Conservation (phyloP, 2,888 invertebrate genomes). For the Eilema caniola region DNA sequence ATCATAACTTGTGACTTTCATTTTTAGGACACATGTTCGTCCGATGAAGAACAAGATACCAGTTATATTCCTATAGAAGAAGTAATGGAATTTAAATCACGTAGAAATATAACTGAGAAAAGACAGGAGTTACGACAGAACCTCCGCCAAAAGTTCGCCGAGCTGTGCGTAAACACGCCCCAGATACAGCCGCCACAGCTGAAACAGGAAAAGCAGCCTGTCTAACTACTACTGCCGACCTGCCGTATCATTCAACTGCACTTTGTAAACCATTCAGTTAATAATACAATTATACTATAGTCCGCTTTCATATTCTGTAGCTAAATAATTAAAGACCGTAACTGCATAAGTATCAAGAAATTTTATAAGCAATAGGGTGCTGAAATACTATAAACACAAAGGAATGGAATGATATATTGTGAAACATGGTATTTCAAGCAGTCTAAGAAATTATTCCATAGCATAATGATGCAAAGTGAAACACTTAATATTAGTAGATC, state of each 20-base stretch:
- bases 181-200: constrained; percentile 53
- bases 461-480: neutral
- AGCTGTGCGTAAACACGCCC: constrained; percentile 89
- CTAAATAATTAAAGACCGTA: constrained; percentile 29
- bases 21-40: constrained; percentile 91
- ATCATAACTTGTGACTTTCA: neutral
- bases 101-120: constrained; percentile 92
- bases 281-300: constrained; percentile 37
- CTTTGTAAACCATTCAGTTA: constrained; percentile 47
- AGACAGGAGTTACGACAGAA: constrained; percentile 94
- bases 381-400: constrained; percentile 3
- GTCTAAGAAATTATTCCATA: neutral
- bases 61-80: constrained; percentile 96
- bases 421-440: neutral
- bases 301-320: constrained; percentile 39
- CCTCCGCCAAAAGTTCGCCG: constrained; percentile 93
- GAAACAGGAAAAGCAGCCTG: constrained; percentile 62
- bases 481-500: neutral
- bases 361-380: constrained; percentile 31
- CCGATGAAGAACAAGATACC: constrained; percentile 91
- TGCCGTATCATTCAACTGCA: constrained; percentile 60
- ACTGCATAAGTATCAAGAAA: constrained; percentile 33
- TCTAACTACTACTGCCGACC: constrained; percentile 50
- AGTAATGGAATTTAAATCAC: constrained; percentile 94
- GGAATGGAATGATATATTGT: neutral